Conservation (phyloP, 2,113 vertebrate species). For the Chaetorhynchus papuensis region DNA sequence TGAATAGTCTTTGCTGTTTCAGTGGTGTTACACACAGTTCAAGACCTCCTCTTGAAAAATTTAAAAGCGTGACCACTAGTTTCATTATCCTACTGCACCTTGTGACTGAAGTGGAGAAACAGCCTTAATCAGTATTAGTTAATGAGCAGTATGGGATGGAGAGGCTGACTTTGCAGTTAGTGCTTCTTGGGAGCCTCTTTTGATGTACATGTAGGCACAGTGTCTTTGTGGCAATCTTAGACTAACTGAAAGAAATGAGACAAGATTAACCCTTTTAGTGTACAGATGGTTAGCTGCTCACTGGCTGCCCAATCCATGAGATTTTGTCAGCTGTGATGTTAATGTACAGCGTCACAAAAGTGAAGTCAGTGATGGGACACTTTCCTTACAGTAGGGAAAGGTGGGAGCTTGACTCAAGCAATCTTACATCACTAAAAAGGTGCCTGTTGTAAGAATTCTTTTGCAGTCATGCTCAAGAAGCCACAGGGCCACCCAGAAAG, state of each 20-base stretch:
- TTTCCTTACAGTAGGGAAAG: background rate
- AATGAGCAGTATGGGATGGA: background rate
- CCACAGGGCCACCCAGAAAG: background rate
- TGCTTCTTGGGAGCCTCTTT: background rate
- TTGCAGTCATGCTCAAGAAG: background rate
- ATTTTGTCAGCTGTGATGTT: background rate
- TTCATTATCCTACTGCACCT: background rate
- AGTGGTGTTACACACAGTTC: background rate
- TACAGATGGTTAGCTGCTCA: background rate
- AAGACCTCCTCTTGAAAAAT: background rate
- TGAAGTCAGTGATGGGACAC: background rate
- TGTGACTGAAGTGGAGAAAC: background rate
- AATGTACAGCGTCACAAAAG: background rate
- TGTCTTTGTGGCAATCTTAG: background rate
- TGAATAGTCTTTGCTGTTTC: background rate
- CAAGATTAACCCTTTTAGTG: background rate
- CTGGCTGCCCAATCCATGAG: background rate
- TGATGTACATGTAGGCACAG: background rate
- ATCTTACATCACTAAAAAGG: background rate
- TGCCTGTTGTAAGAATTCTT: background rate
- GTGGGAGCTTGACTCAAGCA: background rate
- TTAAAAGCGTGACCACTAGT: background rate
- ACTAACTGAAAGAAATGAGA: background rate
- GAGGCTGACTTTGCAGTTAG: background rate
- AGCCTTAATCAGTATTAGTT: background rate